Evolutionary conservation across 2,888 invertebrate species (phyloP).

Genomic region (Scotopteryx bipunctaria): DNA sequence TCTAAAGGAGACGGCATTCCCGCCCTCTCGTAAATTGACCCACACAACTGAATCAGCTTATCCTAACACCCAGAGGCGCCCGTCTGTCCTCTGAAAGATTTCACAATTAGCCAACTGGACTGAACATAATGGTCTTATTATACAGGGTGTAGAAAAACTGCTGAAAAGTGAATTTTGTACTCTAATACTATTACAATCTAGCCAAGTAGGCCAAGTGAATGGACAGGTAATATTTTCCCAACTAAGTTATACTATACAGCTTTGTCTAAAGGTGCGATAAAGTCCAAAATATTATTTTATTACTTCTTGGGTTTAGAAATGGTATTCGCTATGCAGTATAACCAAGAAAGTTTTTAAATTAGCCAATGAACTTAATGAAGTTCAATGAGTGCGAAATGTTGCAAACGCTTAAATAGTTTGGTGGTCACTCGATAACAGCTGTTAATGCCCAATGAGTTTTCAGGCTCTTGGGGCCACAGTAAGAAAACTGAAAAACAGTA

Average conservation of each 20-base stretch:
- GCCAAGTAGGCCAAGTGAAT: too few relatives aligned
- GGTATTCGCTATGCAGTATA: too few relatives aligned
- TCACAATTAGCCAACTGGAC: constrained; percentile 34
- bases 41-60: constrained; percentile 33
- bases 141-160: constrained; percentile 4
- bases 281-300: too few relatives aligned
- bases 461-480: constrained; percentile 2
- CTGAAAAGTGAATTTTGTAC: background rate
- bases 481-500: background rate
- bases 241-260: background rate
- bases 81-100: constrained; percentile 35
- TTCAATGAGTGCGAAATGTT: constrained; percentile 18
- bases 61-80: constrained; percentile 36
- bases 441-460: constrained; percentile 19
- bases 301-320: too few relatives aligned
- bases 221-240: too few relatives aligned
- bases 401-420: constrained; percentile 41
- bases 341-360: background rate
- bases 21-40: constrained; percentile 21
- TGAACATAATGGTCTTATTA: background rate
- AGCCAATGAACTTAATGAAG: constrained; percentile 1
- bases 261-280: background rate
- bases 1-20: background rate
- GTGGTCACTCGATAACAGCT: constrained; percentile 41
- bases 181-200: background rate